Evolutionary conservation across 1,140 invertebrate species (phyloP), one percentile per base, ranked within the genome.

Genomic region (Andrena cerasifolii): DNA sequence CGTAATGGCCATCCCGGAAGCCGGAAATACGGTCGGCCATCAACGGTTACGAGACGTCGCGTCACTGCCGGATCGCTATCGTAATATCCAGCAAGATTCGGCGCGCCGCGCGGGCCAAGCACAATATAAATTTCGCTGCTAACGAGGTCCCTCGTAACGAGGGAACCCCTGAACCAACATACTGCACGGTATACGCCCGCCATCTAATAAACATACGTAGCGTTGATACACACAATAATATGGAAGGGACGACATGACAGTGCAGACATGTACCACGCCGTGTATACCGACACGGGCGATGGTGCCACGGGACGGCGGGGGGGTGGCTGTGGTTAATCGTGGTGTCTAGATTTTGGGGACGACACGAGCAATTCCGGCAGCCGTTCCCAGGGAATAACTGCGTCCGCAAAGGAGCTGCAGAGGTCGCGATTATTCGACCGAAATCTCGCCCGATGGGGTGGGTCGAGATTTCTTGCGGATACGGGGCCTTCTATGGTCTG

Each of bases 211-310:
- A 74, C 61, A 74, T 54, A 54, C 72, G 54, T 33, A 53, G 49
- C 47, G 72, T 49, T 74, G 63, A 74, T 74, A 74, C 72, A 74
- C 72, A 66, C 72, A 74, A 74, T 74, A 74, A 74, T 74, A 74
- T 74, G 72, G 21, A 40, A 31, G n/a, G 33, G n/a, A 5, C 58
- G 71, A 65, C 72, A 74, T 18, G 61, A 6, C 61, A 14, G 49
- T 66, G 31, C 43, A 74, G 66, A 65, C 72, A 51, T 54, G 72
- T 54, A 24, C 24, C 14, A 14, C 28, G 33, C 51, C 54, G 14
- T 33, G 36, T 65, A 18, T 5, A 63, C 70, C 58, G 45, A 73
- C 51, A 63, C 16, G 40, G n/a, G n/a, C n/a, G n/a, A n/a, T n/a
- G n/a, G n/a, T n/a, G n/a, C n/a, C n/a, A n/a, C n/a, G n/a, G n/a